phyloP scores from a whole-genome alignment of 2,888 invertebrate species.

The Therioaphis trifolii region DNA sequence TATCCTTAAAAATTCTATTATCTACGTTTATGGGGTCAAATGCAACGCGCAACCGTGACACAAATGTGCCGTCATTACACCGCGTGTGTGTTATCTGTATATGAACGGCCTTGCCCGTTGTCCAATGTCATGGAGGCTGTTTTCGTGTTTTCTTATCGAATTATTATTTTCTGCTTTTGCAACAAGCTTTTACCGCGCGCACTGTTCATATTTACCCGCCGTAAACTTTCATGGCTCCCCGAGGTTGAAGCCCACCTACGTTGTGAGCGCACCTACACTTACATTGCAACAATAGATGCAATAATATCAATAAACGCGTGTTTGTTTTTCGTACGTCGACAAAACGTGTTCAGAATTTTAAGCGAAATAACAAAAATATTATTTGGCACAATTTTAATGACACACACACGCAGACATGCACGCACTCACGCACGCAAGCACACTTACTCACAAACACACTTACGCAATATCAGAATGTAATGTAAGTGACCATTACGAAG shows the following conservation, averaged over 20 bases:
- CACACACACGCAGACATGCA: background rate
- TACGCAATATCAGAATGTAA: too few relatives aligned
- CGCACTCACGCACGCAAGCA: too few relatives aligned
- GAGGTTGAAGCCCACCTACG: conserved; percentile 49
- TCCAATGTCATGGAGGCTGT: conserved; percentile 55
- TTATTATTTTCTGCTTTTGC: background rate
- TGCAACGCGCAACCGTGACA: conserved; percentile 49
- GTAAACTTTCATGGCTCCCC: conserved; percentile 36
- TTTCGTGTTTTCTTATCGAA: conserved; percentile 42
- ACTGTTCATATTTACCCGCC: background rate
- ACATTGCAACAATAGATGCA: background rate
- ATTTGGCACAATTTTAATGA: background rate
- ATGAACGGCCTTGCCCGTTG: conserved; percentile 27
- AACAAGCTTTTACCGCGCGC: background rate
- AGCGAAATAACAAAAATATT: background rate
- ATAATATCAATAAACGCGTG: background rate
- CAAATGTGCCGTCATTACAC: conserved; percentile 39
- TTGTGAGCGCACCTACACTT: too few relatives aligned
- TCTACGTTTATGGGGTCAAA: conserved; percentile 46
- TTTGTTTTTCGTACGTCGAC: background rate
- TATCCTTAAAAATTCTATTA: conserved; percentile 53
- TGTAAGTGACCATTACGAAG: too few relatives aligned
- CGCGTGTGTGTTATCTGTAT: conserved; percentile 19
- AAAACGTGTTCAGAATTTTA: conserved; percentile 23
- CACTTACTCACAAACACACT: too few relatives aligned